Evolutionary conservation across 2,113 vertebrate species (phyloP).

Genomic region (Psophia crepitans): DNA sequence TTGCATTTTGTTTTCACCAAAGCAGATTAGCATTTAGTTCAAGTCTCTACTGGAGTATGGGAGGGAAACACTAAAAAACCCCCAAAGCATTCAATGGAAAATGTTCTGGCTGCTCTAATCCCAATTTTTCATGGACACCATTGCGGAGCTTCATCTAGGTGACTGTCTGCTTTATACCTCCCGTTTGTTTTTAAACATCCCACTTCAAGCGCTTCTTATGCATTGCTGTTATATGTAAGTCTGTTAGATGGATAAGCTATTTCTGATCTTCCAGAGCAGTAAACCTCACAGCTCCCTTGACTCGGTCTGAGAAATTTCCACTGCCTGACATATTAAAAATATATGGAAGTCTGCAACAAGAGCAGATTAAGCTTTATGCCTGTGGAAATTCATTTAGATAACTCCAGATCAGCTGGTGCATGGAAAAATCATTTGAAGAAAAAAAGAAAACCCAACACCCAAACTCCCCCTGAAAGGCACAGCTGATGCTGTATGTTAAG

Average conservation of each 20-base stretch:
- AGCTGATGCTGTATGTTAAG: neutral
- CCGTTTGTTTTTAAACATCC: neutral
- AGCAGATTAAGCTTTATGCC: slow-evolving; percentile 26
- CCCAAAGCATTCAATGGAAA: neutral
- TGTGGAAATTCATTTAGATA: slow-evolving; percentile 40
- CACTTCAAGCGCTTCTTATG: neutral
- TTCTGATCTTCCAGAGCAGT: slow-evolving; percentile 9
- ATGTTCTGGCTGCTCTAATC: neutral
- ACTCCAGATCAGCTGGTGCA: slow-evolving; percentile 33
- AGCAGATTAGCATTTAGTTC: neutral
- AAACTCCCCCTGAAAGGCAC: neutral
- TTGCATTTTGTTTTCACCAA: neutral
- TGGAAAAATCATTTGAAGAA: slow-evolving; percentile 33
- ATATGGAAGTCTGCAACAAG: neutral
- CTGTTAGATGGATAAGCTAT: slow-evolving; percentile 4
- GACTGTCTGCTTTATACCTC: neutral
- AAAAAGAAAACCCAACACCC: neutral
- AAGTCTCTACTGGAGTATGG: neutral
- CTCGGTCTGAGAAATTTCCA: slow-evolving; percentile 12
- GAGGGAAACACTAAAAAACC: neutral
- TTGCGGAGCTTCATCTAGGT: neutral
- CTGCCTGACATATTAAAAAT: slow-evolving; percentile 27
- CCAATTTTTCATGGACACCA: neutral
- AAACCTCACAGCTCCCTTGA: slow-evolving; percentile 25
- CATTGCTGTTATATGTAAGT: neutral